Evolutionary conservation across 2,113 vertebrate genomes (phyloP).

Genomic region (Kryptolebias marmoratus): DNA sequence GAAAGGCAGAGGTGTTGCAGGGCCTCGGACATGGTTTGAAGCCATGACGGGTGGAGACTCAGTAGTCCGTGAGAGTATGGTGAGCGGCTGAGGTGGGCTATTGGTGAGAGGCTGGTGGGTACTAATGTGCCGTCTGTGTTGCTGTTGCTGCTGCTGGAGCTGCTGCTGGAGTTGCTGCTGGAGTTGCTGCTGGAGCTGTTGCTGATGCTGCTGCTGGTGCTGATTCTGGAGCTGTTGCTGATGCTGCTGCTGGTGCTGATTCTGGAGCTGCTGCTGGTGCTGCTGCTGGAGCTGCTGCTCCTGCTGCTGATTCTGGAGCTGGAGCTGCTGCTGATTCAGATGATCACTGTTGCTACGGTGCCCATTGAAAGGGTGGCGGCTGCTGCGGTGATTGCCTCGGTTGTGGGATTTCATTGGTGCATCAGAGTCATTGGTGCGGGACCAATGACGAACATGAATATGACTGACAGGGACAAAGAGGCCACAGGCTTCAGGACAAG

Average conservation of each 20-base stretch:
- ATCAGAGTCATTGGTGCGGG: not conserved
- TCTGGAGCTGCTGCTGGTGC: constrained; percentile 7
- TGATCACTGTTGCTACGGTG: constrained; percentile 20
- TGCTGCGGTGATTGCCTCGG: constrained; percentile 12
- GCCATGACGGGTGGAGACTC: constrained; percentile 30
- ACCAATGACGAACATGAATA: constrained; percentile 47
- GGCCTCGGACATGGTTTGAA: constrained; percentile 30
- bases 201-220: constrained; percentile 3
- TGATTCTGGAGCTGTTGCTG: constrained; percentile 10
- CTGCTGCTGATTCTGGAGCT: constrained; percentile 7
- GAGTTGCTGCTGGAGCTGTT: no score
- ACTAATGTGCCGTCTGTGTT: constrained; percentile 15
- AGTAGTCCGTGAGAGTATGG: constrained; percentile 53
- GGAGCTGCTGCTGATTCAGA: not conserved
- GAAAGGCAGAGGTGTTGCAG: not conserved
- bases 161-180: not conserved
- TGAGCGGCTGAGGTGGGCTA: constrained; percentile 10
- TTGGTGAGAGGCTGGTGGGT: constrained; percentile 25
- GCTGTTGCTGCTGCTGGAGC: not conserved
- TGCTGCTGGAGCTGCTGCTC: not conserved
- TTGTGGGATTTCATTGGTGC: constrained; percentile 33
- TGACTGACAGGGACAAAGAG: constrained; percentile 78
- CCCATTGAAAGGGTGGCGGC: constrained; percentile 19
- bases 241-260: constrained; percentile 6
- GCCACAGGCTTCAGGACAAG: constrained; percentile 78